Base-by-base conservation (phyloP, 2,113 vertebrate species). In the Pyxicephalus adspersus region DNA sequence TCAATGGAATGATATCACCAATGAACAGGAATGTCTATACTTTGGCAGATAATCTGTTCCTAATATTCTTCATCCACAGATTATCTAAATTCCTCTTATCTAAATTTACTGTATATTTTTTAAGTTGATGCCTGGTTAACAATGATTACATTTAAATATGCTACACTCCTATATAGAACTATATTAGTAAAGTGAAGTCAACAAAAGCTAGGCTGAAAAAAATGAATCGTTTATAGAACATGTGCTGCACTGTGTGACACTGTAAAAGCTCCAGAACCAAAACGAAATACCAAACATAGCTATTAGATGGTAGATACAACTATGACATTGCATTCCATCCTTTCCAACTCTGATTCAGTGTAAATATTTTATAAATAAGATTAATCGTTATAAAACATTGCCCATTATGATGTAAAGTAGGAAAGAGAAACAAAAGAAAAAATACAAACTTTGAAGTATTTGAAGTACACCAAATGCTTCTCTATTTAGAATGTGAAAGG, bases 281-380 rank as follows among this genome's bases (percentile, higher is more conserved):
- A 13, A 23, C 18, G 20, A 74, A 74, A 74, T 58, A 67, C 64
- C 64, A 78, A 78, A 78, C 76, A 67, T 67, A 78, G 76, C 29
- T 58, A 28, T 38, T 25, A 67, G 31, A 57, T 38, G 19, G 71
- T 28, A 64, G 61, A 45, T 77, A 65, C 18, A 64, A 45, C 20
- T 17, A 8, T 28, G 75, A 31, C 58, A 77, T 34, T 63, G 61
- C 57, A 34, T 71, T 54, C 66, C 67, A 70, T 51, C 20, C 22
- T 67, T 71, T 23, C 45, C 34, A 71, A 31, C 28, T 57, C 34
- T 9, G 16, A 20, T 64, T 55, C 26, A 64, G 68, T 73, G 58
- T 73, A 73, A 81, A 81, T 64, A 81, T 64, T 73, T 63, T 63
- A 81, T 51, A 81, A 81, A 80, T n/a, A 51, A 60, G 31, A 81